Percentiles rank a stretch among this genome's conserved stretches.
Conservation (phyloP, 1,140 invertebrate genomes). For the Goniozus legneri region DNA sequence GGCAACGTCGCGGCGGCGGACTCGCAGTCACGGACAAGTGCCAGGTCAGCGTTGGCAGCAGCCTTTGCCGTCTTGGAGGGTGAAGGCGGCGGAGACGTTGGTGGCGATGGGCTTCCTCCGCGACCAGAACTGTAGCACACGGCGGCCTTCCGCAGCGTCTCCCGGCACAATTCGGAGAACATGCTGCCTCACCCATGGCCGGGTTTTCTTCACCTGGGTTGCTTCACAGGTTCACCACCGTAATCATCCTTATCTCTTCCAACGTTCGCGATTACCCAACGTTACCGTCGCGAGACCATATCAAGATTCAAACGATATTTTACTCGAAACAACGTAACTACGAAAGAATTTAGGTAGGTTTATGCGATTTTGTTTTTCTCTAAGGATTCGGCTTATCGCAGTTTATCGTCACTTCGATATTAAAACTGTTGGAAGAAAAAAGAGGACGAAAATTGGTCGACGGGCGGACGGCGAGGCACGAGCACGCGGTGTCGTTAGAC, state of each 20-base stretch:
- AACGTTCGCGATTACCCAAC: background rate
- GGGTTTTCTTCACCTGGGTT: slow-evolving; percentile 16
- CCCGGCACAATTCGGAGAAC: slow-evolving; percentile 63
- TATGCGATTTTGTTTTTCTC: too few relatives aligned
- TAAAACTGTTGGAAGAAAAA: too few relatives aligned
- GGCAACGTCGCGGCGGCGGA: slow-evolving; percentile 10
- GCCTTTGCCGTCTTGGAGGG: slow-evolving; percentile 47
- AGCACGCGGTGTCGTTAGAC: too few relatives aligned
- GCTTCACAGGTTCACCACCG: background rate
- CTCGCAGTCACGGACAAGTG: slow-evolving; percentile 42
- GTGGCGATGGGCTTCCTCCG: slow-evolving; percentile 48
- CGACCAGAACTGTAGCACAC: slow-evolving; percentile 53
- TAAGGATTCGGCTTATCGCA: too few relatives aligned
- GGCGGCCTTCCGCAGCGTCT: slow-evolving; percentile 59
- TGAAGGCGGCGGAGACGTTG: slow-evolving; percentile 49
- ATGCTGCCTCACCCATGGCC: slow-evolving; percentile 56
- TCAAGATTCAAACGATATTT: background rate
- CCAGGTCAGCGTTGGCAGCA: slow-evolving; percentile 37
- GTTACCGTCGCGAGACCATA: background rate
- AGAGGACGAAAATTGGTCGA: too few relatives aligned
- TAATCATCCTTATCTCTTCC: background rate
- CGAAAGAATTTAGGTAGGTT: too few relatives aligned
- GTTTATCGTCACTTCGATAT: too few relatives aligned
- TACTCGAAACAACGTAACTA: background rate
- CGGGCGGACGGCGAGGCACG: too few relatives aligned